These are phyloP conservation scores for Casuarius casuarius DNA, from an alignment of 2,113 vertebrate genomes.

Conservation along the genomic window DNA sequence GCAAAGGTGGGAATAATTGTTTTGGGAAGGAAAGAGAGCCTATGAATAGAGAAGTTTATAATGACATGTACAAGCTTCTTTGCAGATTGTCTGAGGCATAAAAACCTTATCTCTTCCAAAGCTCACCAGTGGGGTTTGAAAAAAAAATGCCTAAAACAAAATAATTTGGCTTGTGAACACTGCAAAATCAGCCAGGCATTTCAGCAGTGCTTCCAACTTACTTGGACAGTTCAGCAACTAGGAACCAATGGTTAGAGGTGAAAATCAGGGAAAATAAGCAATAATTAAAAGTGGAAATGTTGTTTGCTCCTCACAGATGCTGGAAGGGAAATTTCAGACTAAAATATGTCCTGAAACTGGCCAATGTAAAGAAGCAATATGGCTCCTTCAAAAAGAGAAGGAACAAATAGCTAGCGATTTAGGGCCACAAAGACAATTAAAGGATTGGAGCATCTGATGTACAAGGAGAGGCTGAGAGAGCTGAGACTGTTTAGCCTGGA, in stretches of 20 bases:
- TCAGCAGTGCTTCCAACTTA: background rate
- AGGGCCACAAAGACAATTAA: background rate
- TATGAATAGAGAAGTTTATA: background rate
- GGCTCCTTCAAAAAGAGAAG: background rate
- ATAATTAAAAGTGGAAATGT: background rate
- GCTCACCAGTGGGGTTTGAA: accelerated
- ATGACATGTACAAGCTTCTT: background rate
- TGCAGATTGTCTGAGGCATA: background rate
- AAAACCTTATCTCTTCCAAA: background rate
- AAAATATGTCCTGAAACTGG: background rate
- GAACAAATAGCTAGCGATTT: background rate
- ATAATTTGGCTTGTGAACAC: background rate
- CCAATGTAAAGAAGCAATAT: background rate
- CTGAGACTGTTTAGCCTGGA: background rate
- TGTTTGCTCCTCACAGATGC: background rate
- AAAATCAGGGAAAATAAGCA: background rate
- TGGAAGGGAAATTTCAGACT: background rate
- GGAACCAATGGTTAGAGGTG: background rate
- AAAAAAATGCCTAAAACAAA: background rate
- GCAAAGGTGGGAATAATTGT: background rate
- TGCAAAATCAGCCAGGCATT: background rate
- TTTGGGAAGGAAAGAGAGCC: background rate
- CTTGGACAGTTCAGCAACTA: background rate
- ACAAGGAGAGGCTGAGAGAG: background rate
- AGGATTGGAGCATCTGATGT: background rate